A percentile compares a stretch with the other conserved stretches of the same genome.
phyloP scores from a whole-genome alignment of 2,113 vertebrate species.

The Varanus salvator region DNA sequence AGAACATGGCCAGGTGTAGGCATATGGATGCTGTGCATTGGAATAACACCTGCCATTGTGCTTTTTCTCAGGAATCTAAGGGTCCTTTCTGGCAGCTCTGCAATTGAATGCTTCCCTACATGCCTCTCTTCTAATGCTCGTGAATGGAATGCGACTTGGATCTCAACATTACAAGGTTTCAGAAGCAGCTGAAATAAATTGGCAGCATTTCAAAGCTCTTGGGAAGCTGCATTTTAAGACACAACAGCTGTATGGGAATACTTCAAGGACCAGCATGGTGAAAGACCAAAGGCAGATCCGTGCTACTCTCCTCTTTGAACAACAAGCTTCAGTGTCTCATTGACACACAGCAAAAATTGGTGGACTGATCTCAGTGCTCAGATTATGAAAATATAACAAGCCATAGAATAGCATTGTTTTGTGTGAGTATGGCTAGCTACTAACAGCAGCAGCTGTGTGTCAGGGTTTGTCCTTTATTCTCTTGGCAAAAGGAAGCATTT shows the following conservation, averaged over 20 bases:
- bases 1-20: neutral
- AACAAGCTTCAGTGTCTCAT: neutral
- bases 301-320: slow-evolving; percentile 23
- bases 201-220: slow-evolving; percentile 60
- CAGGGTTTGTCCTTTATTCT: slow-evolving; percentile 48
- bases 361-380: slow-evolving; percentile 3
- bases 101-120: slow-evolving; percentile 28
- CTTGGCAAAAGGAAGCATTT: slow-evolving; percentile 49
- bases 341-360: slow-evolving; percentile 23
- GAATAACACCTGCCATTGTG: slow-evolving; percentile 37
- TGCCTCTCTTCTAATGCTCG: slow-evolving; percentile 24
- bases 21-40: neutral
- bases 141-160: slow-evolving; percentile 36
- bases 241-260: slow-evolving; percentile 55
- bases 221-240: slow-evolving; percentile 58
- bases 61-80: slow-evolving; percentile 64
- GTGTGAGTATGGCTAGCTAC: slow-evolving; percentile 36
- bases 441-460: slow-evolving; percentile 36
- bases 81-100: slow-evolving; percentile 24
- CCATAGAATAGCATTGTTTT: slow-evolving; percentile 9
- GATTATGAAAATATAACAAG: slow-evolving; percentile 34
- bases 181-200: slow-evolving; percentile 55
- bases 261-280: slow-evolving; percentile 44
- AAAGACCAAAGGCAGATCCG: slow-evolving; percentile 30
- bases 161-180: slow-evolving; percentile 40